These are phyloP conservation scores for Urosaurus nigricauda DNA, from an alignment of 2,797 vertebrate genomes.

Conservation along the genomic window DNA sequence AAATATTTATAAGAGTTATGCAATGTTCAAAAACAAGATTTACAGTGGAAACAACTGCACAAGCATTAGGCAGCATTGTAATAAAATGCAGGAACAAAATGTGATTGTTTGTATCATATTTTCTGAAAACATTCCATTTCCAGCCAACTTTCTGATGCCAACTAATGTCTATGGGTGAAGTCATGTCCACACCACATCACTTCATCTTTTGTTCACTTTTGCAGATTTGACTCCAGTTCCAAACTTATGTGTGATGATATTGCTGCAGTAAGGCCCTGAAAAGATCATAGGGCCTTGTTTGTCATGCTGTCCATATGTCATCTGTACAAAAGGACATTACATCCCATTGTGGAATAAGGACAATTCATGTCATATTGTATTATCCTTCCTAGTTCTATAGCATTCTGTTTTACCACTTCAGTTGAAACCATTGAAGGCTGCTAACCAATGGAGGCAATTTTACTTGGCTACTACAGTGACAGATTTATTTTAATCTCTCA, in stretches of 20 bases:
- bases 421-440: not conserved
- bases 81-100: slow-evolving; percentile 17
- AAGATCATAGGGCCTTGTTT: not conserved
- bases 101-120: accelerated
- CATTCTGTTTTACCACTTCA: not conserved
- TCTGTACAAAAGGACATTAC: not conserved
- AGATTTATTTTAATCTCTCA: slow-evolving; percentile 7
- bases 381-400: slow-evolving; percentile 55
- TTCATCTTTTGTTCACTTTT: not conserved
- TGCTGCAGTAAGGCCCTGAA: not conserved
- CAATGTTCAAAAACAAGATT: slow-evolving; percentile 1
- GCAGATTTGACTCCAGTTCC: not conserved
- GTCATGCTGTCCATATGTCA: not conserved
- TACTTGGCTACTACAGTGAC: not conserved
- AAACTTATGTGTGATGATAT: not conserved
- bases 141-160: not conserved
- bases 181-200: not conserved
- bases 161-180: not conserved
- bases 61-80: slow-evolving; percentile 4
- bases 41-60: slow-evolving; percentile 14
- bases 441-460: not conserved
- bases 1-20: slow-evolving; percentile 12
- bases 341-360: slow-evolving; percentile 3
- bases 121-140: not conserved
- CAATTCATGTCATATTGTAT: slow-evolving; percentile 57